Conservation (phyloP, 1,140 invertebrate species). For the Drosophila nannoptera region DNA sequence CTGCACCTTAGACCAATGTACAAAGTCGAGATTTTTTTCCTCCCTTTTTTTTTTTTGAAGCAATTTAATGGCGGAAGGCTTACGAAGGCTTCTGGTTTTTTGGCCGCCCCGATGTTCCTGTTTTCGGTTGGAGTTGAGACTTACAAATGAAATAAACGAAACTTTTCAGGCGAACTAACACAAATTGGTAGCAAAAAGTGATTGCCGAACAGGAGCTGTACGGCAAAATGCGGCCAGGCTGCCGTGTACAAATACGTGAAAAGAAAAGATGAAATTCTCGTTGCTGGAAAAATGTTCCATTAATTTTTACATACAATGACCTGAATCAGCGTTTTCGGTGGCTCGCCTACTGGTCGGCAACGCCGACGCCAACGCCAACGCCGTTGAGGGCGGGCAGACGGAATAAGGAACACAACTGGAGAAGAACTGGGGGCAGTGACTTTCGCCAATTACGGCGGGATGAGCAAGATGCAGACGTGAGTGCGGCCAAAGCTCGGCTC, state of each 20-base stretch:
- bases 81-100: constrained; percentile 8
- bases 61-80: not conserved
- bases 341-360: constrained; percentile 15
- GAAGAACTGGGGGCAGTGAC: constrained; percentile 33
- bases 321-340: constrained; percentile 59
- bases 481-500: constrained; percentile 28
- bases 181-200: constrained; percentile 40
- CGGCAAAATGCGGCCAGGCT: constrained; percentile 22
- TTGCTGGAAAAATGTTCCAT: constrained; percentile 54
- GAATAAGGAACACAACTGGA: not conserved
- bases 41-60: not conserved
- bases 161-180: constrained; percentile 36
- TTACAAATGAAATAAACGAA: constrained; percentile 43
- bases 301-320: constrained; percentile 62
- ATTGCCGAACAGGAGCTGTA: constrained; percentile 24
- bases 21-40: too few species aligned
- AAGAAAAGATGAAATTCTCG: constrained; percentile 60
- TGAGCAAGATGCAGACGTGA: constrained; percentile 36
- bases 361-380: not conserved
- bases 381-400: constrained; percentile 11
- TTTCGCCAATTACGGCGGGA: constrained; percentile 41
- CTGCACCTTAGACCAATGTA: not conserved
- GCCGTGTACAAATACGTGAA: constrained; percentile 36
- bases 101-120: constrained; percentile 18
- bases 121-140: constrained; percentile 13